Evolutionary conservation across 2,888 invertebrate species (phyloP).

Genomic region (Desoria tigrina): DNA sequence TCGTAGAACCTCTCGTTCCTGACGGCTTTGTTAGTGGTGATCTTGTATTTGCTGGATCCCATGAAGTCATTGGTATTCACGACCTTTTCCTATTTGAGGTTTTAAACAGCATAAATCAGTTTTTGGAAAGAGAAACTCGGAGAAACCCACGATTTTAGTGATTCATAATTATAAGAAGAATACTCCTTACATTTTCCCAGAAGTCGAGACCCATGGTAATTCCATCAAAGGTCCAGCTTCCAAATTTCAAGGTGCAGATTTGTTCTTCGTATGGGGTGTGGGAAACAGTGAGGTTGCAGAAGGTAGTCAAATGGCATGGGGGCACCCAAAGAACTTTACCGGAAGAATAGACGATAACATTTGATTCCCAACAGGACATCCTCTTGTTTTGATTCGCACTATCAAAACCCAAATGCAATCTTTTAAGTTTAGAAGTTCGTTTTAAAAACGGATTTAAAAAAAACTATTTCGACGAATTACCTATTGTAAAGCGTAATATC

Average conservation of each 20-base stretch:
- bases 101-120: neutral
- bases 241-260: slow-evolving; percentile 41
- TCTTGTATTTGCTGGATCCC: neutral
- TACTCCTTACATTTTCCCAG: slow-evolving; percentile 28
- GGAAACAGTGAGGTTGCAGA: slow-evolving; percentile 37
- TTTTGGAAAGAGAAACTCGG: neutral
- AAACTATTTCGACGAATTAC: slow-evolving; percentile 19
- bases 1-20: slow-evolving; percentile 35
- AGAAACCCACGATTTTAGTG: neutral
- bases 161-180: neutral
- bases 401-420: neutral
- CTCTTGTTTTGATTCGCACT: slow-evolving; percentile 23
- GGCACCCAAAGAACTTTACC: slow-evolving; percentile 43
- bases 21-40: slow-evolving; percentile 2
- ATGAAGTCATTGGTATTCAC: neutral
- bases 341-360: slow-evolving; percentile 30
- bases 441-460: neutral
- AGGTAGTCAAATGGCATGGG: slow-evolving; percentile 37
- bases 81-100: neutral
- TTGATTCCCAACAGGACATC: slow-evolving; percentile 34
- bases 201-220: slow-evolving; percentile 35
- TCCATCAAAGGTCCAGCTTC: slow-evolving; percentile 47
- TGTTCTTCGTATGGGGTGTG: slow-evolving; percentile 38
- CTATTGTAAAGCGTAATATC: slow-evolving; percentile 45
- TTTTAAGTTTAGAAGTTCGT: too few species aligned